Conservation (phyloP, 2,113 vertebrate genomes). For the Nerophis lumbriciformis region DNA sequence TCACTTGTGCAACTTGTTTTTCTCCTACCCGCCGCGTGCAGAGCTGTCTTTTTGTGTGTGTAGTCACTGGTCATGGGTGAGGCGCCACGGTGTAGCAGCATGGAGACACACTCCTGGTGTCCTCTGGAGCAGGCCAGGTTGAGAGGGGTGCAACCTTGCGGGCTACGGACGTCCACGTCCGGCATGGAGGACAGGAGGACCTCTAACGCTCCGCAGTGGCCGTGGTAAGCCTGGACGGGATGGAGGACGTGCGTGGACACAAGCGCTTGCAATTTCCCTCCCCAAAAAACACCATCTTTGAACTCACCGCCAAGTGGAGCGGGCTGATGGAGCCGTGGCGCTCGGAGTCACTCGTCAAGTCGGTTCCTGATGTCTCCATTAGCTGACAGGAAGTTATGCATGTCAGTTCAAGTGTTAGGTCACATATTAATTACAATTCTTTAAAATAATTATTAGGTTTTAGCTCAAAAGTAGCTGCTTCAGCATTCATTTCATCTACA, state of each 20-base stretch:
- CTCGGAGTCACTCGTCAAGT: constrained; percentile 85
- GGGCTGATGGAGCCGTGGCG: constrained; percentile 88
- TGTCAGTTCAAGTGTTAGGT: neutral
- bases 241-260: neutral
- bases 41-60: constrained; percentile 85
- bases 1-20: neutral
- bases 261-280: neutral
- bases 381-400: constrained; percentile 68
- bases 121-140: constrained; percentile 91
- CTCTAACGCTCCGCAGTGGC: constrained; percentile 92
- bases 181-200: constrained; percentile 88
- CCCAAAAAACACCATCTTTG: neutral
- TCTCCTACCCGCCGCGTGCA: constrained; percentile 87
- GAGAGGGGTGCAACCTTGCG: constrained; percentile 87
- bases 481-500: too few species aligned
- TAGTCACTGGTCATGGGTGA: constrained; percentile 91
- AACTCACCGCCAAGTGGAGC: constrained; percentile 92
- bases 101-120: constrained; percentile 92
- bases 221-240: constrained; percentile 84
- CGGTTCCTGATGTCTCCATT: constrained; percentile 91
- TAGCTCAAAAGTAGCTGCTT: neutral
- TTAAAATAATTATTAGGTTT: neutral
- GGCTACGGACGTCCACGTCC: constrained; percentile 90
- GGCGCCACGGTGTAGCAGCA: constrained; percentile 92
- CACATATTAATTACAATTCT: neutral